Percentiles rank a stretch among this genome's conserved stretches.
Evolutionary conservation across 2,888 invertebrate species (phyloP).

Genomic region (Scaptomyza cyrtandrae): DNA sequence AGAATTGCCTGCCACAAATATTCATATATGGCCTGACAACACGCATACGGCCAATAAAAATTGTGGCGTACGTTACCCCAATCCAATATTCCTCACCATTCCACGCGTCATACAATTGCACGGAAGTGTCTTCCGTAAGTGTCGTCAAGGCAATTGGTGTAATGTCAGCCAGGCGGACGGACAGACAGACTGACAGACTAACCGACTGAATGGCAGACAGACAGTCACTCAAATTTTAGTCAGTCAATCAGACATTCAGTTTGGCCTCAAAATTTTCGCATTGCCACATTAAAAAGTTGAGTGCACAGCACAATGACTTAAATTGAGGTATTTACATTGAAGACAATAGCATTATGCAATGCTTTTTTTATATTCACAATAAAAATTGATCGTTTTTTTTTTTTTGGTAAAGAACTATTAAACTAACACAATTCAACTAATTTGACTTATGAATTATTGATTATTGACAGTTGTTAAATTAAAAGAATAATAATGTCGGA

Average conservation of each 20-base stretch:
- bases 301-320: constrained; percentile 14
- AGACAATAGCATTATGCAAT: constrained; percentile 15
- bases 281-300: constrained; percentile 44
- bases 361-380: constrained; percentile 15
- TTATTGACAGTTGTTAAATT: not conserved
- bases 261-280: constrained; percentile 35
- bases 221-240: constrained; percentile 49
- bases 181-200: constrained; percentile 18
- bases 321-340: constrained; percentile 41
- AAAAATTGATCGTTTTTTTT: constrained; percentile 13
- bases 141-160: constrained; percentile 78
- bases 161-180: constrained; percentile 44
- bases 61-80: constrained; percentile 29
- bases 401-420: not conserved
- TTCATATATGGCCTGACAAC: constrained; percentile 78
- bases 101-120: constrained; percentile 69
- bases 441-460: not conserved
- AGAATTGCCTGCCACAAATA: constrained; percentile 79
- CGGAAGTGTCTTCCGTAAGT: constrained; percentile 78
- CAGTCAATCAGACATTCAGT: constrained; percentile 33
- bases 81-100: constrained; percentile 8
- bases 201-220: constrained; percentile 6
- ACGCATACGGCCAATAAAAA: constrained; percentile 79
- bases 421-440: not conserved
- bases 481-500: too few relatives aligned